phyloP scores from a whole-genome alignment of 2,888 invertebrate species.

The Nemurella pictetii region DNA sequence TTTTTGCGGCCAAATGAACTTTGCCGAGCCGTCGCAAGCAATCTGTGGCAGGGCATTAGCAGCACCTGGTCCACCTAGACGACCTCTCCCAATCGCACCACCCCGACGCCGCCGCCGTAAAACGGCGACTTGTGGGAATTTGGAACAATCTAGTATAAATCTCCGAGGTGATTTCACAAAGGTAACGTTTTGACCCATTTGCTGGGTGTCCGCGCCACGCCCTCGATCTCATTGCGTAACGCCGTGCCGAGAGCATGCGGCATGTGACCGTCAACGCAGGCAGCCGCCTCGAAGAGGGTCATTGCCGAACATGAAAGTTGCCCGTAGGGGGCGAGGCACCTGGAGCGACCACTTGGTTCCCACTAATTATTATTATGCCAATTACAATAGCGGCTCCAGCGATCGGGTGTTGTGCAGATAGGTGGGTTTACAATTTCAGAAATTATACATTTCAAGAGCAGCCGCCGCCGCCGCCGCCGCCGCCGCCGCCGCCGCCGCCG shows the following conservation, averaged over 20 bases:
- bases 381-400: neutral
- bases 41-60: too few species aligned
- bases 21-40: too few species aligned
- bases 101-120: neutral
- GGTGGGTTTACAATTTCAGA: neutral
- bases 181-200: conserved; percentile 27
- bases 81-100: too few species aligned
- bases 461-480: neutral
- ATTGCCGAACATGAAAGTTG: conserved; percentile 29
- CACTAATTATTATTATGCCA: neutral
- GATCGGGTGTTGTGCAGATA: neutral
- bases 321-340: conserved; percentile 21
- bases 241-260: too few species aligned
- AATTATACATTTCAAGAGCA: neutral
- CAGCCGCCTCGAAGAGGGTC: conserved; percentile 9
- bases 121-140: conserved; percentile 17
- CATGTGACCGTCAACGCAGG: conserved; percentile 23
- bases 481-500: too few species aligned
- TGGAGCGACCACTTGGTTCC: neutral
- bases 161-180: conserved; percentile 15
- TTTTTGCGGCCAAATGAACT: too few species aligned
- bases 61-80: too few species aligned
- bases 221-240: conserved; percentile 21
- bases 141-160: conserved; percentile 29
- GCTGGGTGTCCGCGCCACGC: conserved; percentile 22